These are phyloP conservation scores for Oceanodroma tethys DNA, from an alignment of 2,113 vertebrate species.

Conservation along the genomic window DNA sequence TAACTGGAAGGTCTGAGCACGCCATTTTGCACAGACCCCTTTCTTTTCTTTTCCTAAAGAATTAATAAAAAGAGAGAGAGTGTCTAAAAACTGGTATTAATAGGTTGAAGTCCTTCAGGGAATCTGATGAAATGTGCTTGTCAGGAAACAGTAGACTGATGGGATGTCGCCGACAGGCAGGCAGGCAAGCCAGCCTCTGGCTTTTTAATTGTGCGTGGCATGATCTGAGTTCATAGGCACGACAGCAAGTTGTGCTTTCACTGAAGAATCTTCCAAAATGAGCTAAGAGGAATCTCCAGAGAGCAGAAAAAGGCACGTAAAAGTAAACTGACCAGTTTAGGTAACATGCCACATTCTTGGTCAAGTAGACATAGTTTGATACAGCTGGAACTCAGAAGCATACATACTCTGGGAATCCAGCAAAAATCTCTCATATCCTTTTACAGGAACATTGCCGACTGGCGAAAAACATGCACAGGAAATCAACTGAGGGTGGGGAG, in stretches of 20 bases:
- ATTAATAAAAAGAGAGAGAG: not conserved
- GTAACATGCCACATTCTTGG: not conserved
- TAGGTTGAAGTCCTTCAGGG: not conserved
- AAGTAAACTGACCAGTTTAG: not conserved
- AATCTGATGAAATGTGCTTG: not conserved
- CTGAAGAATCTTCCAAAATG: slow-evolving; percentile 5
- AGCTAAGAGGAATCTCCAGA: not conserved
- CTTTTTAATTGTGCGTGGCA: not conserved
- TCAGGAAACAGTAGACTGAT: not conserved
- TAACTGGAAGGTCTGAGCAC: not conserved
- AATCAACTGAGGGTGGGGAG: not conserved
- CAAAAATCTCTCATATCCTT: not conserved
- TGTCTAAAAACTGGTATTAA: not conserved
- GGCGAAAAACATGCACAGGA: not conserved
- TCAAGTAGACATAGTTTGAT: not conserved
- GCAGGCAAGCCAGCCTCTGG: not conserved
- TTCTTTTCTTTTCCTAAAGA: not conserved
- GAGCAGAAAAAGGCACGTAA: not conserved
- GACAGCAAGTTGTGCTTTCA: not conserved
- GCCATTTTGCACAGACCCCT: not conserved
- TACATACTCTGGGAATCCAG: not conserved
- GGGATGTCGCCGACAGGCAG: not conserved
- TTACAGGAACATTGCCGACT: not conserved
- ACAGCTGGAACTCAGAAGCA: not conserved
- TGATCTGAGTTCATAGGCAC: not conserved